Conservation (phyloP, 2,888 invertebrate genomes). For the Muscina levida region DNA sequence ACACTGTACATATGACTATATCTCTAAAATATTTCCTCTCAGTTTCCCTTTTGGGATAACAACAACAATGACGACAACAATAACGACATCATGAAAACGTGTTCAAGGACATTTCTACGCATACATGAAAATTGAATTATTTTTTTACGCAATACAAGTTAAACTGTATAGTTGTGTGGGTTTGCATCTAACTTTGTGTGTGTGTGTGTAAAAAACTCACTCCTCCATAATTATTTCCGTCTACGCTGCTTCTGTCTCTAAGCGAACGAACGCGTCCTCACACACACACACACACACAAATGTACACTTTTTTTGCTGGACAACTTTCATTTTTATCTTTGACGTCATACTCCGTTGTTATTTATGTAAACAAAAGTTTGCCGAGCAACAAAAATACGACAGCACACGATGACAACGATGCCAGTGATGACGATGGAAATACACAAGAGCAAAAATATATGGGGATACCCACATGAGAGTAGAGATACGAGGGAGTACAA, state of each 20-base stretch:
- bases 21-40: not conserved
- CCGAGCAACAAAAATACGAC: not conserved
- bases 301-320: not conserved
- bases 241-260: conserved; percentile 29
- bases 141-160: not conserved
- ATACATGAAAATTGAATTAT: conserved; percentile 28
- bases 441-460: conserved; percentile 12
- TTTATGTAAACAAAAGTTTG: conserved; percentile 51
- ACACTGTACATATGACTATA: not conserved
- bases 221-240: conserved; percentile 24
- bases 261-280: conserved; percentile 36
- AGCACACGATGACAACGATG: conserved; percentile 2
- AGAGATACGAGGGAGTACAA: conserved; percentile 11
- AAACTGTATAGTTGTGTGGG: too few species aligned
- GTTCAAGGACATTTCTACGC: conserved; percentile 60
- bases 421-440: conserved; percentile 18
- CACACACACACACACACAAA: conserved; percentile 33
- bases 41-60: too few species aligned
- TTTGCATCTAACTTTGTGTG: too few species aligned
- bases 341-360: conserved; percentile 71
- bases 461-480: conserved; percentile 9
- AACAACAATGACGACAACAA: not conserved
- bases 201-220: conserved; percentile 12
- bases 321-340: conserved; percentile 71
- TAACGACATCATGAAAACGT: conserved; percentile 4